Conservation (phyloP, 2,113 vertebrate species). For the Galeopterus variegatus region DNA sequence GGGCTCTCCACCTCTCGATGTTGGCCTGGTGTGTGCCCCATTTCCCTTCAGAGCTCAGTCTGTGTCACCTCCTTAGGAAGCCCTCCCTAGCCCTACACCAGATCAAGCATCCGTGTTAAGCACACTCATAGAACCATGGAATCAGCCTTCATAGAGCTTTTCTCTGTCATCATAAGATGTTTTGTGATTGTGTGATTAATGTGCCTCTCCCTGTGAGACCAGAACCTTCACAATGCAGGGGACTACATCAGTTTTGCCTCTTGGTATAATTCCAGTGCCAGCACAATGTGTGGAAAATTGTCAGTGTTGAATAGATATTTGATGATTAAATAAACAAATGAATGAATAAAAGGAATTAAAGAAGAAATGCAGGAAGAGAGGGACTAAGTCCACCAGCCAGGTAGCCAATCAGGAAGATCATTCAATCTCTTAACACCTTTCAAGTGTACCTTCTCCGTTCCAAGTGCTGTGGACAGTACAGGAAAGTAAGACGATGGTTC, state of each 20-base stretch:
- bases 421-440: neutral
- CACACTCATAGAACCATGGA: neutral
- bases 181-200: neutral
- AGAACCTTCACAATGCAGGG: neutral
- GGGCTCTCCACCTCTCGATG: neutral
- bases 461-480: fast-evolving
- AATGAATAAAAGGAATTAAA: neutral
- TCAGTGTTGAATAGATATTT: neutral
- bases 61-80: neutral
- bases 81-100: neutral
- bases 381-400: neutral
- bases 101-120: neutral
- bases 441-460: neutral
- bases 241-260: neutral
- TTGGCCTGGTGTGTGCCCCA: neutral
- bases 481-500: neutral
- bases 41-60: neutral
- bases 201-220: neutral
- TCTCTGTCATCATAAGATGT: neutral
- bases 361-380: neutral
- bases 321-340: neutral
- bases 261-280: neutral
- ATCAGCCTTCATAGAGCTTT: neutral
- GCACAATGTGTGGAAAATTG: neutral
- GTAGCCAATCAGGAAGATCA: neutral